These are phyloP conservation scores for Willisornis vidua DNA, from an alignment of 2,113 vertebrate species.

Conservation along the genomic window DNA sequence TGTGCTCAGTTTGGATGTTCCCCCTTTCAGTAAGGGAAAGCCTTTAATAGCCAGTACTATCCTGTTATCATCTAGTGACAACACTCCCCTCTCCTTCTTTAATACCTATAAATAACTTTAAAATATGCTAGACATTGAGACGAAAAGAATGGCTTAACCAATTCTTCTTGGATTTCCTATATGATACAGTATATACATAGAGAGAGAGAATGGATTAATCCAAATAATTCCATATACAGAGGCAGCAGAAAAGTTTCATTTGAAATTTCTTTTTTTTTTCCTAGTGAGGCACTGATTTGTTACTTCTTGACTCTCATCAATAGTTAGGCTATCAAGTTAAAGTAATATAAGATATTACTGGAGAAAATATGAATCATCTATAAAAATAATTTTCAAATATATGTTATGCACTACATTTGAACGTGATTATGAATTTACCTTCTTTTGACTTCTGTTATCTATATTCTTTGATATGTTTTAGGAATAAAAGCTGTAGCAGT, in stretches of 20 bases:
- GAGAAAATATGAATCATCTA: background rate
- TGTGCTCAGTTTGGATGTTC: background rate
- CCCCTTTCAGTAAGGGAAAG: background rate
- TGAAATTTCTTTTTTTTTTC: background rate
- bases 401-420: background rate
- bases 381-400: background rate
- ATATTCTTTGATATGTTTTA: constrained; percentile 28
- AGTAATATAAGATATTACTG: background rate
- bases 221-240: background rate
- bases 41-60: background rate
- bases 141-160: background rate
- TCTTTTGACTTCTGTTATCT: constrained; percentile 50
- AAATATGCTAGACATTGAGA: background rate
- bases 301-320: background rate
- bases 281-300: background rate
- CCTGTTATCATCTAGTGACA: background rate
- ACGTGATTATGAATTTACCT: constrained; percentile 30
- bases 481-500: constrained; percentile 39
- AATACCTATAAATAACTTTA: background rate
- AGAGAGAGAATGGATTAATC: background rate
- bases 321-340: background rate
- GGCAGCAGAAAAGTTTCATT: background rate
- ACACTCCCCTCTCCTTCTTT: background rate
- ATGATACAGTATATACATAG: background rate
- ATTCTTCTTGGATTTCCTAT: background rate